Base-by-base conservation (phyloP, 2,797 vertebrate species). In the Darevskia mixta region DNA sequence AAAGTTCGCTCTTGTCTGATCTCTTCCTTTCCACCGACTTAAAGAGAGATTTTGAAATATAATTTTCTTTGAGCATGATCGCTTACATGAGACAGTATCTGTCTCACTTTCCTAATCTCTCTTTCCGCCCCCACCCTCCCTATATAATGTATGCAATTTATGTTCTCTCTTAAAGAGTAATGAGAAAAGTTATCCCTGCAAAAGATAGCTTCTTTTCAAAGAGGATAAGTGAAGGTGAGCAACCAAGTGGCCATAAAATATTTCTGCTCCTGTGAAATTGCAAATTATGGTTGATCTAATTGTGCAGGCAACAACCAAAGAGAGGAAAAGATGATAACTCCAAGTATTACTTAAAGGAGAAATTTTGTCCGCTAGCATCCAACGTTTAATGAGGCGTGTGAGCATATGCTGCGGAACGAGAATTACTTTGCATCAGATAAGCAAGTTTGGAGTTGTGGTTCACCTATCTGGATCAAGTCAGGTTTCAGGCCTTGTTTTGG, bases 131-230 rank as follows among this genome's bases (percentile, higher is more conserved):
- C 8, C 5, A 35, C 38, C 29, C 1, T 17, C 8, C 66, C 0
- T 32, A 10, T 75, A 11, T 78, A 15, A 27, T 64, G 64, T 64
- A 72, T 67, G 43, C 27, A 83, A 76, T 90, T 93, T 87, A 83
- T 88, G 8, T 67, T 85, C n/a, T 35, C 91, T 66, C 79, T 92
- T 89, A 66, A 93, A 91, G 49, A 83, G 73, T 67, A 94, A 73
- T 75, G 20, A 87, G 85, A 64, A 89, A 89, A 90, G 86, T 93
- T 95, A 95, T 93, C 32, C 43, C 38, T 91, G 79, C 85, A 93
- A 94, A 95, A 95, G 88, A 87, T 92, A 90, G 86, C 91, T 88
- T 85, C 78, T 80, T 73, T 92, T 95, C 89, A 92, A 91, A 95
- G 80, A 88, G 6, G 41, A 66, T 95, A 91, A 92, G 49, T 90